Percentiles rank a stretch among this genome's conserved stretches.
These are phyloP conservation scores for Coronaproctus castanopsis DNA, from an alignment of 2,888 invertebrate species.

Conservation along the genomic window DNA sequence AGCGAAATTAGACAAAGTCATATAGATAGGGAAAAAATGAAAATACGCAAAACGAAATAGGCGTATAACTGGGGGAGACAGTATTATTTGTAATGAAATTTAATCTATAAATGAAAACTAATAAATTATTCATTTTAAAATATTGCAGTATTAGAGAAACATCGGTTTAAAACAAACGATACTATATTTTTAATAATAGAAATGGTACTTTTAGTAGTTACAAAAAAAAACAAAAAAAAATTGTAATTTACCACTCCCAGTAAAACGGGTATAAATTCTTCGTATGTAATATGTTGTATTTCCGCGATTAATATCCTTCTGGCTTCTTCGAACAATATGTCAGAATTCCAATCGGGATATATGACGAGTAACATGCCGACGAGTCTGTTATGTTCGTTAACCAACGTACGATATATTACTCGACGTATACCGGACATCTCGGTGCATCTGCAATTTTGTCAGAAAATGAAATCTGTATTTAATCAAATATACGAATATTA, in stretches of 20 bases:
- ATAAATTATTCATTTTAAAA: too few relatives aligned
- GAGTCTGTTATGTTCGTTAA: slow-evolving; percentile 2
- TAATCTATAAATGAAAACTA: too few relatives aligned
- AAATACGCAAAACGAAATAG: too few relatives aligned
- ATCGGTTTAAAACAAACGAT: too few relatives aligned
- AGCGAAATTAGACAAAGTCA: too few relatives aligned
- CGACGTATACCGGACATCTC: neutral
- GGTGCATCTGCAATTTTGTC: neutral
- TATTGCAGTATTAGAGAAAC: too few relatives aligned
- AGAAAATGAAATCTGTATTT: neutral
- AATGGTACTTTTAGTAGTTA: too few relatives aligned
- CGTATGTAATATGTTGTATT: slow-evolving; percentile 7
- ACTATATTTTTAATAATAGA: too few relatives aligned
- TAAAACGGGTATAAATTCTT: slow-evolving; percentile 3
- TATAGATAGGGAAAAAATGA: too few relatives aligned
- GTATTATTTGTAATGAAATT: too few relatives aligned
- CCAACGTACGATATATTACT: neutral
- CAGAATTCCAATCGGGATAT: neutral
- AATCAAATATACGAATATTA: neutral
- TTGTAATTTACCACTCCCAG: slow-evolving; percentile 1
- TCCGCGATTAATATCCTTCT: slow-evolving; percentile 2
- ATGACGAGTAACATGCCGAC: neutral
- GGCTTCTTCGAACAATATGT: slow-evolving; percentile 4
- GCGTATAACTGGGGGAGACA: too few relatives aligned
- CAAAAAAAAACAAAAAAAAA: too few relatives aligned